Evolutionary conservation across 1,140 invertebrate genomes (phyloP).

Genomic region (Platorchestia sp.): DNA sequence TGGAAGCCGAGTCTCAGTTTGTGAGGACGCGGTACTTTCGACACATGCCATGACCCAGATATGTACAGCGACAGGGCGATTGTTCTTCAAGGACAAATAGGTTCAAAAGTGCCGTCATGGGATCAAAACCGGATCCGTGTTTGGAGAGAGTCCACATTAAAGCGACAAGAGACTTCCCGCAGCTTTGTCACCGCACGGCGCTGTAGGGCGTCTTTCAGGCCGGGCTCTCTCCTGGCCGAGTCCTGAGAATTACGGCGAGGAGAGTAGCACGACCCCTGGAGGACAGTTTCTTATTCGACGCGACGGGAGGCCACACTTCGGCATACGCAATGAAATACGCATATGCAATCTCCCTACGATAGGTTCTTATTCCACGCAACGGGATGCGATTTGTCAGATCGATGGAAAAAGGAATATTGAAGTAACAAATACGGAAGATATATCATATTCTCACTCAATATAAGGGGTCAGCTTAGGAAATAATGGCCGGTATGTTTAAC

Average conservation of each 20-base stretch:
- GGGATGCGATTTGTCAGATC: background rate
- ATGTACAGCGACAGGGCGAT: background rate
- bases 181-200: background rate
- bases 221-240: background rate
- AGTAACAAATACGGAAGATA: background rate
- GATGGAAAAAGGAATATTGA: background rate
- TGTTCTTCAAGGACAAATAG: background rate
- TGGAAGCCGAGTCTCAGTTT: background rate
- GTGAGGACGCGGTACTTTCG: background rate
- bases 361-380: background rate
- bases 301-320: background rate
- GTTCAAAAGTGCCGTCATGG: background rate
- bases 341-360: background rate
- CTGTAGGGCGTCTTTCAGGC: background rate
- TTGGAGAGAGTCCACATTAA: background rate
- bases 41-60: background rate
- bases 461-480: background rate
- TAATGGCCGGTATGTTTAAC: background rate
- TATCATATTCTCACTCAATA: background rate
- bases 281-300: background rate
- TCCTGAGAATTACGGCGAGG: background rate
- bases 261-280: background rate
- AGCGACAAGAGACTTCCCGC: slow-evolving; percentile 4
- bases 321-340: background rate
- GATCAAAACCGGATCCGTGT: slow-evolving; percentile 6